Evolutionary conservation across 1,140 invertebrate species (phyloP), one percentile per base, ranked within the genome.

Genomic region (Drosophila novamexicana): DNA sequence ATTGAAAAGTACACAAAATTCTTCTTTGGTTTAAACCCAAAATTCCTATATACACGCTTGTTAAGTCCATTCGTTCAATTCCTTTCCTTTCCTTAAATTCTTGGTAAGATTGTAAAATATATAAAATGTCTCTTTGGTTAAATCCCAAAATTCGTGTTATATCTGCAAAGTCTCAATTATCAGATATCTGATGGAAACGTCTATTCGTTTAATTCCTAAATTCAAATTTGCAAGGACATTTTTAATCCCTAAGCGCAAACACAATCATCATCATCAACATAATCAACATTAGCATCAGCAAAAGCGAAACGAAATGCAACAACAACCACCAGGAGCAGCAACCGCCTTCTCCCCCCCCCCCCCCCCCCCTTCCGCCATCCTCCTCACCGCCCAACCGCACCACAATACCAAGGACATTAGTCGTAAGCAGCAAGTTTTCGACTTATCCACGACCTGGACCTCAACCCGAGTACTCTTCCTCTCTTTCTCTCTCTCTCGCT

Each of bases 401-500:
- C 68, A 65, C 58, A 70, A 81, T 57, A 69, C 71, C 77, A 84
- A 89, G 77, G 77, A 84, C 81, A 84, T 84, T 84, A 88, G 71
- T 45, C 67, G 44, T 73, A 77, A 57, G 85, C 86, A 90, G 79
- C 85, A 85, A 86, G 79, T 86, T 90, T 90, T 70, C 81, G 86
- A 90, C 79, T 90, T 90, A 90, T 86, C 75, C 62, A 57, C 84
- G 75, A 90, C 80, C 86, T 86, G 74, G 56, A 81, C 63, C 79
- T 84, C 65, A 74, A 49, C 49, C 63, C 64, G 49, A 66, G 81
- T 84, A 76, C 37, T 42, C 9, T 49, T 1, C 3, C 18, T n/a
- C 29, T 18, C 37, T 18, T 49, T 10, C 9, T 44, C 62, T 40
- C 29, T 4, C 39, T 52, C 52, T 58, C 56, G 9, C 58, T 22